Base-by-base conservation (phyloP, 2,888 invertebrate species). In the Pristionchus maxplancki region DNA sequence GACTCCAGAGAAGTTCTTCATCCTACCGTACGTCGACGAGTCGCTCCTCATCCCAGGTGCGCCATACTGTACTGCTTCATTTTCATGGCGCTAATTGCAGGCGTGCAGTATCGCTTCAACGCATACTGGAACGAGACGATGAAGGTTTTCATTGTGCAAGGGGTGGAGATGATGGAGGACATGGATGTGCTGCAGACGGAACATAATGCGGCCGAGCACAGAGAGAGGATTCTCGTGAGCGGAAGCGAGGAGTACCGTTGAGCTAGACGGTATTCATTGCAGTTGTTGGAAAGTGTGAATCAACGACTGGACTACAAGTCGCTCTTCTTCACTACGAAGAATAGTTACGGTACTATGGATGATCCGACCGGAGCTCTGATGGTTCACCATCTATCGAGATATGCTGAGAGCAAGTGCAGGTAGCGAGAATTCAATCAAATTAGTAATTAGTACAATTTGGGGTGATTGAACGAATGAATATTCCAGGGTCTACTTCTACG, bases 401-500 rank as follows among this genome's bases (percentile, higher is more conserved):
- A 86, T 67, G 86, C 86, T 37, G 31, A 64, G 44, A 86, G 86
- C 58, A 86, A 86, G 28, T 64, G 67, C 48, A 64, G 86, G 86
- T 86, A 9, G 40, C 3, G 13, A 28, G 6, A 11, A 64, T 4
- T 64, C 1, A 9, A 62, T 24, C 20, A 24, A 4, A 13, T 11
- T n/a, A 64, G 2, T n/a, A 11, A 11, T 17, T 4, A 64, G 28
- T 15, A 20, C 17, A 50, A 50, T 4, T 1, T 4, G 50, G 20
- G 50, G 17, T 50, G 15, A 4, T 3, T 50, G 20, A 50, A 20
- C n/a, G 5, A 28, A 34, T 28, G n/a, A 67, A 13, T 67, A 40
- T 81, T 58, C 1, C 20, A 86, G 86, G 28, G 86, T 86, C 5
- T 67, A 31, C 48, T 86, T 86, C 67, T 86, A 86, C 48, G 86